Base-by-base conservation (phyloP, 2,888 invertebrate species). In the Sialis lutaria region DNA sequence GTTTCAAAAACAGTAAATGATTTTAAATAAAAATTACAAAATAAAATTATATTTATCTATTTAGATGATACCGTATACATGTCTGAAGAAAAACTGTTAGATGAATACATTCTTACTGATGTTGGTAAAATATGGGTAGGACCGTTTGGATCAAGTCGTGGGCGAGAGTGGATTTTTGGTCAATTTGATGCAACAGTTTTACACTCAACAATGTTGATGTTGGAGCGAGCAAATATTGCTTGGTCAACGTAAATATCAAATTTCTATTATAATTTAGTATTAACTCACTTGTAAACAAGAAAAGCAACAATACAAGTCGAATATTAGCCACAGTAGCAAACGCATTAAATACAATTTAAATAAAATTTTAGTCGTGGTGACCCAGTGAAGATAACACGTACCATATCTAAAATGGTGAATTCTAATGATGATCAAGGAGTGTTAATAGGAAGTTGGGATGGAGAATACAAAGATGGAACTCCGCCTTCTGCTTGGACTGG, bases 91-190 rank as follows among this genome's bases (percentile, higher is more conserved):
- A 66, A 68, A 4, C 65, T 77, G 2, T 68, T 86, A 2, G 78
- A 84, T 48, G 89, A 89, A 58, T 88, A 86, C 58, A 72, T 89
- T 7, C 58, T 83, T 50, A 83, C 78, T 50, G 88, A 89, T 58
- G 77, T 81, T n/a, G 89, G 89, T 42, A 84, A 88, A 61, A 79
- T 90, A 37, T 90, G 85, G 82, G 76, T 85, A 10, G 88, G 88
- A 0, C 78, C 84, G 0, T 73, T 76, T 55, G 79, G 77, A 49
- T 75, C 75, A 39, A 75, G 79, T 12, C 70, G 76, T 9, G 86
- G 88, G n/a, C 70, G 84, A 45, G 79, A 82, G 54, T 90, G 89
- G 89, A 73, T 82, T 34, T 89, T 78, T 58, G 88, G 86, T 0
- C 89, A 89, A 67, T 86, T 84, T 56, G 82, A 84, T 49, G 77